phyloP scores from a whole-genome alignment of 2,113 vertebrate genomes.

The Lipotes vexillifer region DNA sequence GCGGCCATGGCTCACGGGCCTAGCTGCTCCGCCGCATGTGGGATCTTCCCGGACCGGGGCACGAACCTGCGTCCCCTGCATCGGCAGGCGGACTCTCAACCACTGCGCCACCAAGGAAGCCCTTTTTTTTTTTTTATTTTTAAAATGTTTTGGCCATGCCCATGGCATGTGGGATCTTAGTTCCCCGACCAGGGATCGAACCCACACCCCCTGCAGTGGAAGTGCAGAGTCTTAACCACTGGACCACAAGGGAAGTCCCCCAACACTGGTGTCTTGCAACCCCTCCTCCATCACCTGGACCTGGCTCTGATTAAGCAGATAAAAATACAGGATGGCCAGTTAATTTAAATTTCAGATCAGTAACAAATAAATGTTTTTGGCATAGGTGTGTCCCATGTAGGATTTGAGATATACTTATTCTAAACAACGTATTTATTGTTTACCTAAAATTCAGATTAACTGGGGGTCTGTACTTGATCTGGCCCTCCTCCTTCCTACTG shows the following conservation, averaged over 20 bases:
- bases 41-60: too few species aligned
- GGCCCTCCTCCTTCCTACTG: background rate
- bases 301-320: background rate
- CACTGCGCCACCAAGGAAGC: too few species aligned
- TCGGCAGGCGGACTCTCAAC: too few species aligned
- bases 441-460: background rate
- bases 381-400: background rate
- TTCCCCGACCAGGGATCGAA: background rate
- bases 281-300: too few species aligned
- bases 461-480: background rate
- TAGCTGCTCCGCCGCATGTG: accelerated
- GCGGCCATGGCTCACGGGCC: accelerated
- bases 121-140: accelerated
- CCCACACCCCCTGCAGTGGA: accelerated
- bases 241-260: background rate
- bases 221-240: background rate
- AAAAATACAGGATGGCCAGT: background rate
- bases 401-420: background rate
- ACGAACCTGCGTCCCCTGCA: too few species aligned
- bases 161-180: background rate
- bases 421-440: background rate
- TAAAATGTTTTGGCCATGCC: background rate
- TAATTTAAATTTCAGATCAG: background rate
- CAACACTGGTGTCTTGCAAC: background rate
- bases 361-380: background rate